Conservation (phyloP, 2,113 vertebrate genomes). For the Sialia sialis region DNA sequence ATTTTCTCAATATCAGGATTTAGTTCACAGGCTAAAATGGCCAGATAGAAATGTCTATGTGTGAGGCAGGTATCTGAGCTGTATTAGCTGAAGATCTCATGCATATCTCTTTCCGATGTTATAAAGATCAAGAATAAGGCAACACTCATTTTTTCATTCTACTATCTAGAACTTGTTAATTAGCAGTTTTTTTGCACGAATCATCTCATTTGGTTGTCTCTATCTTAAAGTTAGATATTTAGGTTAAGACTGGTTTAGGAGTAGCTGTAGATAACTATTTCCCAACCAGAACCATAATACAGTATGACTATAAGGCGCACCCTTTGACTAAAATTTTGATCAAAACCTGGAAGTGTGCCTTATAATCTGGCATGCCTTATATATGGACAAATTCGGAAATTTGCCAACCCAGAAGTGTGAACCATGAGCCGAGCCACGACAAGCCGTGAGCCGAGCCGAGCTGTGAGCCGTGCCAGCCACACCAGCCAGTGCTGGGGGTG, state of each 20-base stretch:
- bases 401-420: too few relatives aligned
- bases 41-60: not conserved
- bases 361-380: too few relatives aligned
- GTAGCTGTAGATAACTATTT: not conserved
- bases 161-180: not conserved
- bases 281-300: not conserved
- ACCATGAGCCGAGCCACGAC: too few relatives aligned
- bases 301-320: too few relatives aligned
- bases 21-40: not conserved
- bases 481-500: too few relatives aligned
- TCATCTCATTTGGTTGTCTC: not conserved
- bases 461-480: too few relatives aligned
- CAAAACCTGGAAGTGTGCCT: too few relatives aligned
- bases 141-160: not conserved
- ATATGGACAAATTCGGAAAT: too few relatives aligned
- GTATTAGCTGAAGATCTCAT: not conserved
- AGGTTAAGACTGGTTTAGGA: not conserved
- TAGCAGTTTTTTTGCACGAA: not conserved
- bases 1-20: not conserved
- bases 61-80: not conserved
- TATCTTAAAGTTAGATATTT: not conserved
- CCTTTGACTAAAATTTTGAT: too few relatives aligned
- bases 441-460: too few relatives aligned
- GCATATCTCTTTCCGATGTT: not conserved
- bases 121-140: not conserved